Evolutionary conservation across 2,888 invertebrate species (phyloP).

Genomic region (Acanthococcus lagerstroemiae): DNA sequence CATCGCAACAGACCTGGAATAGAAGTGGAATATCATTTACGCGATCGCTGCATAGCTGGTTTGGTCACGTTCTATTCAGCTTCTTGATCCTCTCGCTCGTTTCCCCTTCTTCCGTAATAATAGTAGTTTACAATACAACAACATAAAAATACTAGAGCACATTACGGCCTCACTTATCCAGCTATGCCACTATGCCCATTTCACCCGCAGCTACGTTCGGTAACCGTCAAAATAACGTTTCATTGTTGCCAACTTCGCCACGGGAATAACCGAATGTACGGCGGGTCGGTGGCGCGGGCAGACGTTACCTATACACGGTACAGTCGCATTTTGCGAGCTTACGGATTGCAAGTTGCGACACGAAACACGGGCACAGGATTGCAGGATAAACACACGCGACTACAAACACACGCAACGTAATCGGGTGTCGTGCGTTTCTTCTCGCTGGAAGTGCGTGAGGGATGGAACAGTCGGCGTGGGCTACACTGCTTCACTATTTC

Average conservation of each 20-base stretch:
- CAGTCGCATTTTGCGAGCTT: too few species aligned
- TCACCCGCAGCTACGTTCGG: not conserved
- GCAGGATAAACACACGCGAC: too few species aligned
- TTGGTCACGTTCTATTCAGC: constrained; percentile 26
- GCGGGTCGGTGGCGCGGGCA: too few species aligned
- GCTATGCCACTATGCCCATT: not conserved
- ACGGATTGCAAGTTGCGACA: too few species aligned
- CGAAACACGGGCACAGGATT: too few species aligned
- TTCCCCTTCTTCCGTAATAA: constrained; percentile 11
- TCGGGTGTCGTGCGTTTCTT: too few species aligned
- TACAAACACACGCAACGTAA: too few species aligned
- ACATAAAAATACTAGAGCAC: constrained; percentile 24
- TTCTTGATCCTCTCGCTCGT: constrained; percentile 11
- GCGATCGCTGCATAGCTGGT: constrained; percentile 20
- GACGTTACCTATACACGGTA: too few species aligned
- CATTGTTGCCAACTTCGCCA: constrained; percentile 13
- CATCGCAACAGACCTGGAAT: not conserved
- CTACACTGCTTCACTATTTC: too few species aligned
- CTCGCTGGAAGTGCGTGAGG: too few species aligned
- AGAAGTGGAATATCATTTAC: constrained; percentile 25
- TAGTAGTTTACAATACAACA: constrained; percentile 17
- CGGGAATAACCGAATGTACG: not conserved
- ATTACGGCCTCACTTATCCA: not conserved
- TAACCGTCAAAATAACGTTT: not conserved
- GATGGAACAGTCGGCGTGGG: too few species aligned